Evolutionary conservation across 1,140 invertebrate species (phyloP), one percentile per base, ranked within the genome.

Genomic region (Caerostris darwini): DNA sequence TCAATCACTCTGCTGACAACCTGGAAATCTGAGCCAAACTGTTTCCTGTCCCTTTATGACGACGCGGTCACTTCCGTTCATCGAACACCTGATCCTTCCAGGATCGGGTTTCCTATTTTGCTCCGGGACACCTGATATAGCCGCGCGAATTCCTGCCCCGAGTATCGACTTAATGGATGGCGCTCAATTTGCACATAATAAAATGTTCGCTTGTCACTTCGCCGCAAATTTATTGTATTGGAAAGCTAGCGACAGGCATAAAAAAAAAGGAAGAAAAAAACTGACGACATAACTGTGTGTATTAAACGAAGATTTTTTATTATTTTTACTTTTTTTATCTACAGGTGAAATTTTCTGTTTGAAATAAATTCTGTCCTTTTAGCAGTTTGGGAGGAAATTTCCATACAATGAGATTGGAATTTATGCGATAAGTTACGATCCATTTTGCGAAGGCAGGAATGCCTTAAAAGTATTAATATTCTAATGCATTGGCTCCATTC

Each of bases 171-270:
- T 87, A 89, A 69, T 69, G 87, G 87, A 8, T 3, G 71, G 19
- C 71, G 34, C 53, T 59, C 69, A 91, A 91, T 91, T 91, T 91
- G 71, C 89, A 82, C 71, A 91, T 91, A 91, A 91, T 91, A 91
- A 91, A 91, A 91, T 91, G 89, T 91, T 34, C 89, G 59, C 69
- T 91, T 82, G 67, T 61, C 89, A 91, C 67, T 91, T 91, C 82
- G 19, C 34, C 34, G 71, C 34, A 77, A 77, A 77, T 77, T 77
- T 77, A 77, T 77, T 77, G 71, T 77, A 77, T 77, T 77, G 71
- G 71, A 77, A 77, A 77, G 50, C 71, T 50, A 77, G 71, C 71
- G 3, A 34, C 71, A 77, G 10, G 19, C 34, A 53, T 10, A 53
- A 50, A 53, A 77, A 12, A n/a, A 1, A 4, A 12, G 3, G 6